phyloP scores from a whole-genome alignment of 2,113 vertebrate genomes.

The Colius striatus region DNA sequence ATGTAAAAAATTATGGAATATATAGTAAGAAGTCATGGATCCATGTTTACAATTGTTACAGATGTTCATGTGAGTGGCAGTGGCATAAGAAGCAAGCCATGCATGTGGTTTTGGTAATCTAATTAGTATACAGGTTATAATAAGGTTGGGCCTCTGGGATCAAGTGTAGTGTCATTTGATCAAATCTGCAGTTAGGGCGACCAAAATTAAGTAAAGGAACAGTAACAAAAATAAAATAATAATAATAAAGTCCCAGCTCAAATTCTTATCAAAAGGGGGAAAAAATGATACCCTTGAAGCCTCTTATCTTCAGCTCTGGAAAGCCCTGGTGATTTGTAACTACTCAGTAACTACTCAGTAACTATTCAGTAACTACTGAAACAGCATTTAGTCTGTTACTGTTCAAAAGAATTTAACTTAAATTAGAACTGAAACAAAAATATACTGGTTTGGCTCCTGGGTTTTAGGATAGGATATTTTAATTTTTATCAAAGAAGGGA shows the following conservation, averaged over 20 bases:
- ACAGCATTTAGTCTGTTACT: not conserved
- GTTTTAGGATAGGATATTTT: not conserved
- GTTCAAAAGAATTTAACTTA: not conserved
- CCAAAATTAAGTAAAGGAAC: not conserved
- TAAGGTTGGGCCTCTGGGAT: not conserved
- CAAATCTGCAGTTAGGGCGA: not conserved
- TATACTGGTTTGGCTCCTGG: accelerated
- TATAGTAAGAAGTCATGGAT: not conserved
- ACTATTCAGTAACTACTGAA: not conserved
- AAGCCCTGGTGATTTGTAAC: not conserved
- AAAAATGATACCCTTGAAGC: not conserved
- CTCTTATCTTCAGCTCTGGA: not conserved
- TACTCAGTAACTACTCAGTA: not conserved
- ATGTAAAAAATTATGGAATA: not conserved
- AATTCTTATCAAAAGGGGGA: not conserved
- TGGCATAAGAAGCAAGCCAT: not conserved
- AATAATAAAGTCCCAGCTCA: not conserved
- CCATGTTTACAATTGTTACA: not conserved
- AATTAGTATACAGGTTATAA: not conserved
- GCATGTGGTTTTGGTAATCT: not conserved
- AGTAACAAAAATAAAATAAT: not conserved
- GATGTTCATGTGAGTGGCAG: not conserved
- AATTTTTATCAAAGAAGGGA: not conserved
- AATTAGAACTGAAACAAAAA: not conserved
- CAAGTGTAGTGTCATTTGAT: not conserved